Evolutionary conservation across 2,113 vertebrate species (phyloP), one percentile per base, ranked within the genome.

Genomic region (Struthio camelus): DNA sequence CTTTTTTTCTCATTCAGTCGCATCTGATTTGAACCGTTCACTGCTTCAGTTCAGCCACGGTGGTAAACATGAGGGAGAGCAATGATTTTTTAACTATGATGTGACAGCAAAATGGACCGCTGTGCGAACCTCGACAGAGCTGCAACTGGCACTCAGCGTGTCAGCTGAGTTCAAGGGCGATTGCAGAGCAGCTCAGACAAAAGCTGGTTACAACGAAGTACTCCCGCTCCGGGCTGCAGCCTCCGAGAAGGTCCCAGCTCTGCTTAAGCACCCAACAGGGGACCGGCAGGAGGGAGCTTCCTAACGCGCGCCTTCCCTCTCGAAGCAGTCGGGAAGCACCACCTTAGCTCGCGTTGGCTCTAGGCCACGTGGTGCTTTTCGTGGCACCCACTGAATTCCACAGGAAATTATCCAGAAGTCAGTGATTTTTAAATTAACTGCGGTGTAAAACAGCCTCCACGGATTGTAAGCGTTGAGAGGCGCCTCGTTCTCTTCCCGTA

Each of bases 21-120:
- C n/a, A 53, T 81, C 34, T 66, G 56, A 4, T 64, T 19, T 28
- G 42, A 87, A 69, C 42, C 61, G 38, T 54, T 69, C 66, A 24
- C 59, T 82, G 78, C 66, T 90, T 84, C 9, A 9, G 53, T 81
- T 85, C 85, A 54, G 88, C 72, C 67, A 59, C 8, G 4, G 38
- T 67, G 75, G 87, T 89, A 94, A 94, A 89, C 19, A 1, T 32
- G 34, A 71, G 67, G 46, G 82, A 94, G 56, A 95, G 61, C 80
- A 94, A 87, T 85, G 80, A 85, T 81, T 96, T 96, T 96, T 94
- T 93, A 93, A 96, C 95, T 94, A 94, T 2, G 0, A 79, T 62
- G 56, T 95, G 92, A 96, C 83, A 96, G 78, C 70, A 97, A 88
- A 93, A 94, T 56, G 67, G 71, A 89, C 71, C 0, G 0, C 36